A percentile compares a stretch with the other conserved stretches of the same genome.
These are phyloP conservation scores for Schlechtendalia chinensis DNA, from an alignment of 1,140 invertebrate species.

Conservation along the genomic window DNA sequence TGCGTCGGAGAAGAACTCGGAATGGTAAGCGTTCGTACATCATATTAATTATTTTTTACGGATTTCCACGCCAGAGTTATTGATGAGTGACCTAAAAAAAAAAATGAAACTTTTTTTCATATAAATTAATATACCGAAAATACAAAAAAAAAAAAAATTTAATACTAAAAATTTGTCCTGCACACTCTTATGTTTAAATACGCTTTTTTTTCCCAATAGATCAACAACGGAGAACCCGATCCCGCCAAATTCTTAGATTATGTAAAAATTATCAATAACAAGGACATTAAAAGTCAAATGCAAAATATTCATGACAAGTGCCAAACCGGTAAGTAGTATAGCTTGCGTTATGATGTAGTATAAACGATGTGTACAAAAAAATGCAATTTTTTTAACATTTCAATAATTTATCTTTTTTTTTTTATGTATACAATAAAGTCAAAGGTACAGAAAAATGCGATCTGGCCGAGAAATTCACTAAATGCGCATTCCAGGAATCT, in stretches of 20 bases:
- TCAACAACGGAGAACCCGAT: background rate
- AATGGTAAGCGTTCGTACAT: slow-evolving; percentile 1
- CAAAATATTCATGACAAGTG: slow-evolving; percentile 21
- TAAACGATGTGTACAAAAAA: background rate
- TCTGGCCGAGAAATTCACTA: background rate
- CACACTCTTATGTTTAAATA: too few relatives aligned
- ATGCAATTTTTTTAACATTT: too few relatives aligned
- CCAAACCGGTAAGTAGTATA: background rate
- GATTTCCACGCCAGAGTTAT: background rate
- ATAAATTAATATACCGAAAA: too few relatives aligned
- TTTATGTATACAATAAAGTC: background rate
- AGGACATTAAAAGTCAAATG: background rate
- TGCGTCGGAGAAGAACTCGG: slow-evolving; percentile 16
- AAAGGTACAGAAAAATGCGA: slow-evolving; percentile 10
- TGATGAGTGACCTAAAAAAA: too few relatives aligned
- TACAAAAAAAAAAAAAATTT: too few relatives aligned
- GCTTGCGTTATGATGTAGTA: too few relatives aligned
- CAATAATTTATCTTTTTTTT: too few relatives aligned
- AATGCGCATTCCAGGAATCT: background rate
- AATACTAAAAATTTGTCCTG: too few relatives aligned
- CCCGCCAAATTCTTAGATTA: background rate
- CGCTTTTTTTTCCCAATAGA: too few relatives aligned
- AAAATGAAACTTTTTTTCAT: too few relatives aligned
- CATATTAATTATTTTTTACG: background rate
- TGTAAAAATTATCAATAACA: background rate